Base-by-base conservation (phyloP, 2,113 vertebrate species). In the Bombycilla garrulus region DNA sequence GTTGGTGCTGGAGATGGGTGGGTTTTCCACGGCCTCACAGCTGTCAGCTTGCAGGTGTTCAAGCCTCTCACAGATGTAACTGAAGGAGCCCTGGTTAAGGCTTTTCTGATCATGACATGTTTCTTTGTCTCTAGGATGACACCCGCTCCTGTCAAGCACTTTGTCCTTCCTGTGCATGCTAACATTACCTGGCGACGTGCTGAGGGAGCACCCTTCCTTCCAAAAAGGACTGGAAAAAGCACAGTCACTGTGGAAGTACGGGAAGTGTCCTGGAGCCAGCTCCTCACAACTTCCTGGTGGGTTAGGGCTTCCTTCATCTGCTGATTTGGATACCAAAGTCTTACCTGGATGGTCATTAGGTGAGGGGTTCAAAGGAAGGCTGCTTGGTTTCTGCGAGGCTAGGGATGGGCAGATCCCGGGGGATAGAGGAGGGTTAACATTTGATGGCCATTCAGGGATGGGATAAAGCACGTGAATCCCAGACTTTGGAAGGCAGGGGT, bases 161-260 rank as follows among this genome's bases (percentile, higher is more conserved):
- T 96, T 92, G 76, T 97, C 97, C 77, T 96, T 96, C 83, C 91
- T 82, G 72, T 97, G 53, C 25, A 1, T 71, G 65, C 98, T 98
- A 3, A 94, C 97, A 48, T 97, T 96, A 36, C 98, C 96, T 31
- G 97, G 98, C 5, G 98, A 98, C 33, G 93, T 85, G 80, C 93
- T 93, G 28, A 92, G 95, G 5, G 93, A 98, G 65, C 92, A 91
- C 23, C 97, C 97, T 48, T 98, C 98, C 79, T 97, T 98, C 99
- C 99, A 99, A 97, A 99, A 99, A 11, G 99, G 99, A 93, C 98
- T 99, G 45, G 98, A 98, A 95, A 99, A 99, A 85, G 98, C 98
- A 72, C 97, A 98, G 87, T 98, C 98, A 3, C 96, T 98, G 90
- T 90, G 98, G 91, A 98, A 98, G 84, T 97, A 97, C 0, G 97